Conservation (phyloP, 1,140 invertebrate species). For the Aplysia californica region DNA sequence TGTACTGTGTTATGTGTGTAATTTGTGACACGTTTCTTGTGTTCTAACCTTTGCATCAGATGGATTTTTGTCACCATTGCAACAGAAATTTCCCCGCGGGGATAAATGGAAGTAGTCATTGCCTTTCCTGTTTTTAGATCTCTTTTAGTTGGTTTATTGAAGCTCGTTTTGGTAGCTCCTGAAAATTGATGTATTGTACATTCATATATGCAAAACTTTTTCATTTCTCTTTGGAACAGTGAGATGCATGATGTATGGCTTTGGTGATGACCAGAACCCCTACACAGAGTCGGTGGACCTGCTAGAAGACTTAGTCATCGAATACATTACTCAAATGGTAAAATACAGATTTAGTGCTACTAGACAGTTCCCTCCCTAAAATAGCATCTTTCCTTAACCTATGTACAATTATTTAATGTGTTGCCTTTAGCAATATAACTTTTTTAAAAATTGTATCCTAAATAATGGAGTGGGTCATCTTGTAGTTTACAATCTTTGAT, state of each 20-base stretch:
- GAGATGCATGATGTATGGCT: slow-evolving; percentile 99
- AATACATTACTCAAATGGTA: slow-evolving; percentile 97
- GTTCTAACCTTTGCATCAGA: neutral
- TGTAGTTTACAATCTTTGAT: too few species aligned
- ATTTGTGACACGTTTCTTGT: neutral
- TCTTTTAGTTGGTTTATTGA: neutral
- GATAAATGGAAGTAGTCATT: neutral
- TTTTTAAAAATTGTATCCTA: too few species aligned
- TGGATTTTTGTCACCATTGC: neutral
- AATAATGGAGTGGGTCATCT: too few species aligned
- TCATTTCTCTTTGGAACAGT: slow-evolving; percentile 68
- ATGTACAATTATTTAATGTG: too few species aligned
- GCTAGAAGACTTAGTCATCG: slow-evolving; percentile 96
- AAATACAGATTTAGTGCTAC: too few species aligned
- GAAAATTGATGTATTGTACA: neutral
- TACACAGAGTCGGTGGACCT: slow-evolving; percentile 99
- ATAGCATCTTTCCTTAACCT: too few species aligned
- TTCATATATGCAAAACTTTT: neutral
- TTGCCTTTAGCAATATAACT: too few species aligned
- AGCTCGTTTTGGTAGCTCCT: neutral
- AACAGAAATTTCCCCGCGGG: neutral
- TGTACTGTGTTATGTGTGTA: neutral
- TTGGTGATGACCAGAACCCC: slow-evolving; percentile 99
- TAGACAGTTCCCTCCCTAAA: too few species aligned
- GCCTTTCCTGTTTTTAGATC: neutral